Percentiles rank a stretch among this genome's conserved stretches.
phyloP scores from a whole-genome alignment of 2,888 invertebrate species.

The Synergus japonicus region DNA sequence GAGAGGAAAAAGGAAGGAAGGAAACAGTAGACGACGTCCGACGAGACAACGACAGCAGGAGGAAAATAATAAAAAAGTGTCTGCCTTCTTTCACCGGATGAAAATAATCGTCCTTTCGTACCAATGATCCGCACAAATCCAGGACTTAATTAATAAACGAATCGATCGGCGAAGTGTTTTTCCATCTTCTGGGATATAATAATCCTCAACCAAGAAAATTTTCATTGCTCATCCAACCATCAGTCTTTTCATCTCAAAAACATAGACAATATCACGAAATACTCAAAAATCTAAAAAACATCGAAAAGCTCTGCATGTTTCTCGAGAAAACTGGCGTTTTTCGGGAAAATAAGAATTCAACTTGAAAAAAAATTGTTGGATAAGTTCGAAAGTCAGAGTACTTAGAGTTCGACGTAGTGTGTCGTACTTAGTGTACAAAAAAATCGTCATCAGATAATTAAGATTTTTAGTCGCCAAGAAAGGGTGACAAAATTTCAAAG shows the following conservation, averaged over 20 bases:
- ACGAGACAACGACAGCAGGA: background rate
- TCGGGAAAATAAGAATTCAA: background rate
- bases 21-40: no score
- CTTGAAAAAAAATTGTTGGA: background rate
- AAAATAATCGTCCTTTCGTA: background rate
- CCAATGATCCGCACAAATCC: background rate
- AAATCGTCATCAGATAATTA: constrained; percentile 4
- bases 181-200: background rate
- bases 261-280: background rate
- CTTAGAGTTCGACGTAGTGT: background rate
- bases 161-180: constrained; percentile 12
- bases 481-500: constrained; percentile 63
- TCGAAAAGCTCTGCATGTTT: background rate
- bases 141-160: background rate
- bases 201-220: background rate
- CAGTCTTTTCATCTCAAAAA: background rate
- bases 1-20: no score
- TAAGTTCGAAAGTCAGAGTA: background rate
- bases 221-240: background rate
- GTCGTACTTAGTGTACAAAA: background rate
- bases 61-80: background rate
- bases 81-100: background rate
- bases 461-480: constrained; percentile 23
- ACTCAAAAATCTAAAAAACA: background rate
- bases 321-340: background rate